Conservation (phyloP, 2,888 invertebrate species). For the Ormyrus thymus region DNA sequence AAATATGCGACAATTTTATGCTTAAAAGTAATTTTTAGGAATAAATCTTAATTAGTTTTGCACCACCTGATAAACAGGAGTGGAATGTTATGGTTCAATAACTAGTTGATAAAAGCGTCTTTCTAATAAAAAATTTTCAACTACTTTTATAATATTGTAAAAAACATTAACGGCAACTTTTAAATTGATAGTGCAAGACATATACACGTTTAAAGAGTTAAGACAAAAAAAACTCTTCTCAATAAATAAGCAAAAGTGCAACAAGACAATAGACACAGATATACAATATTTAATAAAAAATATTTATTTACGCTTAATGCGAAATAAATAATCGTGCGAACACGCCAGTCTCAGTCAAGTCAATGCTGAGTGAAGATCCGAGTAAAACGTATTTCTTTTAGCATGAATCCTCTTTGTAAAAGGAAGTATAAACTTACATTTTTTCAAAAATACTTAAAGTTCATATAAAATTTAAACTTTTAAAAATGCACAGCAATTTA, state of each 20-base stretch:
- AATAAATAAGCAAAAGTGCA: slow-evolving; percentile 74
- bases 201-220: slow-evolving; percentile 14
- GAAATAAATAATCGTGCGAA: slow-evolving; percentile 58
- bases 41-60: slow-evolving; percentile 69
- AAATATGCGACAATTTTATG: slow-evolving; percentile 73
- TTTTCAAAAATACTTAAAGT: slow-evolving; percentile 11
- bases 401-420: not conserved
- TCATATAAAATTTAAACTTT: slow-evolving; percentile 18
- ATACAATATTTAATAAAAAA: slow-evolving; percentile 51
- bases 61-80: slow-evolving; percentile 67
- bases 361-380: slow-evolving; percentile 51
- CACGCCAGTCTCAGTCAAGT: slow-evolving; percentile 54
- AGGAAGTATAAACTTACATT: slow-evolving; percentile 19
- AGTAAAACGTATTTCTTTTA: slow-evolving; percentile 41
- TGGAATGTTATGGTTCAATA: slow-evolving; percentile 72
- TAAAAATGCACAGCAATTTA: slow-evolving; percentile 1
- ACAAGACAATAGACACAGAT: slow-evolving; percentile 63
- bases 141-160: slow-evolving; percentile 61
- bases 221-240: slow-evolving; percentile 60
- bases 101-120: slow-evolving; percentile 70
- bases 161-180: slow-evolving; percentile 67
- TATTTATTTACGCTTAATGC: slow-evolving; percentile 54
- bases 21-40: slow-evolving; percentile 67
- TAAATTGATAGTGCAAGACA: slow-evolving; percentile 67
- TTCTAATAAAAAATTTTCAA: slow-evolving; percentile 66